phyloP scores from a whole-genome alignment of 2,113 vertebrate species.

The Tamias sibiricus region DNA sequence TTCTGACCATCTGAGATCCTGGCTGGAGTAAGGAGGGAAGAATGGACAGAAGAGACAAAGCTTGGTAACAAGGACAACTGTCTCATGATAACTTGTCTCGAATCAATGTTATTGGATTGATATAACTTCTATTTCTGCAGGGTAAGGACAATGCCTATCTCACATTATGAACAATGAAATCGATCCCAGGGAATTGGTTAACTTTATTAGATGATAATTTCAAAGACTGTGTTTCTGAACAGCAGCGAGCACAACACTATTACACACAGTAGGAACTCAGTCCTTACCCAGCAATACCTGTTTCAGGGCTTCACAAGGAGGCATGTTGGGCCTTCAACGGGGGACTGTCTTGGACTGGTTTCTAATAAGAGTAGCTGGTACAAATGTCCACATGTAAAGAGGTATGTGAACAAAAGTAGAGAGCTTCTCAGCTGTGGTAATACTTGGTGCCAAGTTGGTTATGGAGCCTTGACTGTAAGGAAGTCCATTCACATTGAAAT shows the following conservation, averaged over 20 bases:
- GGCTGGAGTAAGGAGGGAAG: background rate
- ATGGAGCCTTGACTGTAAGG: background rate
- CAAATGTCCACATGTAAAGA: background rate
- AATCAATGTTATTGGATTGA: background rate
- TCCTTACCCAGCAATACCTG: background rate
- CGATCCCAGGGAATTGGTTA: background rate
- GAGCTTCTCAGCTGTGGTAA: background rate
- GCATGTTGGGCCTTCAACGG: background rate
- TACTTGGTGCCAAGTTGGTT: background rate
- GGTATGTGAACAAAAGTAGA: background rate
- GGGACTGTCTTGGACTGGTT: background rate
- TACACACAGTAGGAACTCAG: background rate
- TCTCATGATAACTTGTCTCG: background rate
- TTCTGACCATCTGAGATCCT: background rate
- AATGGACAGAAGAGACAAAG: background rate
- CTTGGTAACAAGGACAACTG: background rate
- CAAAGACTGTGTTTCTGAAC: background rate
- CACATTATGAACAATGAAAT: background rate
- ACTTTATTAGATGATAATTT: background rate
- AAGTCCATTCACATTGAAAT: background rate
- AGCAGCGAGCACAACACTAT: background rate
- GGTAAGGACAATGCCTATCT: background rate
- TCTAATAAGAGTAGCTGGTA: background rate
- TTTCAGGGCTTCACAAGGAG: background rate
- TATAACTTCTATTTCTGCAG: slow-evolving; percentile 31